phyloP scores from a whole-genome alignment of 2,113 vertebrate species.

The Prietella phreatophila region DNA sequence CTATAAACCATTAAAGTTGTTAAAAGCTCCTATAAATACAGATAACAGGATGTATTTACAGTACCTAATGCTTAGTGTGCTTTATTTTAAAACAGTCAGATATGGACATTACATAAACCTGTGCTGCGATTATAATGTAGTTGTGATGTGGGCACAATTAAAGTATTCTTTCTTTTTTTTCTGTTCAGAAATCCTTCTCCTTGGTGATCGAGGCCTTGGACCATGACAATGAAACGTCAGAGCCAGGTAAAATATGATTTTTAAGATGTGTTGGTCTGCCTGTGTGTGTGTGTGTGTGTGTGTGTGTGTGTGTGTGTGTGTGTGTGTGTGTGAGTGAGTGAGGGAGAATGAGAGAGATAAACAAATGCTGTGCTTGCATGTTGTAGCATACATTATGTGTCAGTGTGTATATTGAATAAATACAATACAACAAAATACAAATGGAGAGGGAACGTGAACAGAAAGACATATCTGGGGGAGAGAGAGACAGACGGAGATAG shows the following conservation, averaged over 20 bases:
- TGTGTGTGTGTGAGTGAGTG: not conserved
- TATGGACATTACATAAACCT: not conserved
- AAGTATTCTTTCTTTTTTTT: constrained; percentile 21
- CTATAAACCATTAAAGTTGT: not conserved
- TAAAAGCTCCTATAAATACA: no score
- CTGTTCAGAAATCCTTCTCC: constrained; percentile 73
- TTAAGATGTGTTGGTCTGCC: not conserved
- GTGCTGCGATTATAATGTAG: not conserved
- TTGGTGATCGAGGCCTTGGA: constrained; percentile 75
- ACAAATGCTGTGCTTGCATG: not conserved
- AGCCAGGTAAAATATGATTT: constrained; percentile 61
- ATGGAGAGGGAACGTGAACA: not conserved
- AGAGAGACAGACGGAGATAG: constrained; percentile 2
- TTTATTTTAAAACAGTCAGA: not conserved
- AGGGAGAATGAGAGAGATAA: not conserved
- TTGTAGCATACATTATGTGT: not conserved
- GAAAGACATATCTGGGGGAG: not conserved
- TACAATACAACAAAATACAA: not conserved
- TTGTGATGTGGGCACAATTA: not conserved
- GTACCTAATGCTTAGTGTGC: no score
- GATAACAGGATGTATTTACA: no score
- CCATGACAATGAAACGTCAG: constrained; percentile 68
- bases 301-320: not conserved
- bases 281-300: constrained; percentile 25
- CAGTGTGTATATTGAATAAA: not conserved